These are phyloP conservation scores for Oscarella lobularis DNA, from an alignment of 37 sponge, comb jelly and placozoan species.

Conservation along the genomic window DNA sequence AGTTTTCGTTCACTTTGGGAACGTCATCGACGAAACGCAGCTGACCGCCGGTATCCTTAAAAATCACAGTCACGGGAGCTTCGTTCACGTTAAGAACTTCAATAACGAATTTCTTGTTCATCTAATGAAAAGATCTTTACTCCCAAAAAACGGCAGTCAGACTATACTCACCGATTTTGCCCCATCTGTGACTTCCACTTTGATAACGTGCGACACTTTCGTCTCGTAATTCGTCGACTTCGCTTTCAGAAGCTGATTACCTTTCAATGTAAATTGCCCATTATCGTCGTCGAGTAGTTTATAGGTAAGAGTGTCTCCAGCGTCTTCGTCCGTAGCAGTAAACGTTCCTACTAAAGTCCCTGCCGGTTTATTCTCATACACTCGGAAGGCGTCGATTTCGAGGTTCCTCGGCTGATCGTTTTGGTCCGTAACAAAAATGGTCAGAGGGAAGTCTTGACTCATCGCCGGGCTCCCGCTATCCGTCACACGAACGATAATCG, in stretches of 20 bases:
- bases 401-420: constrained; percentile 1
- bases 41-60: not conserved
- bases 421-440: not conserved
- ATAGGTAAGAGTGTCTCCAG: not conserved
- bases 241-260: not conserved
- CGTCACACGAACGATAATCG: not conserved
- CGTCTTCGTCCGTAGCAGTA: not conserved
- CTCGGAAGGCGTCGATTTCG: not conserved
- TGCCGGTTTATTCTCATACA: not conserved
- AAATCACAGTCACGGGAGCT: not conserved
- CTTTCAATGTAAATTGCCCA: not conserved
- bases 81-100: not conserved
- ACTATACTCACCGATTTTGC: not conserved
- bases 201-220: not conserved
- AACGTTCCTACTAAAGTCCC: not conserved
- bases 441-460: not conserved
- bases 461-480: not conserved
- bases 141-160: not conserved
- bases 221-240: no score
- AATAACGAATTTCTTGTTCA: not conserved
- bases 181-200: not conserved
- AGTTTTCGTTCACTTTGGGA: constrained; percentile 5
- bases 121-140: not conserved
- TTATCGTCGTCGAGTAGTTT: not conserved
- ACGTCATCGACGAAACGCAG: not conserved